A percentile compares a stretch with the other conserved stretches of the same genome.
These are phyloP conservation scores for Motacilla tschutschensis DNA, from an alignment of 2,113 vertebrate genomes.

Conservation along the genomic window DNA sequence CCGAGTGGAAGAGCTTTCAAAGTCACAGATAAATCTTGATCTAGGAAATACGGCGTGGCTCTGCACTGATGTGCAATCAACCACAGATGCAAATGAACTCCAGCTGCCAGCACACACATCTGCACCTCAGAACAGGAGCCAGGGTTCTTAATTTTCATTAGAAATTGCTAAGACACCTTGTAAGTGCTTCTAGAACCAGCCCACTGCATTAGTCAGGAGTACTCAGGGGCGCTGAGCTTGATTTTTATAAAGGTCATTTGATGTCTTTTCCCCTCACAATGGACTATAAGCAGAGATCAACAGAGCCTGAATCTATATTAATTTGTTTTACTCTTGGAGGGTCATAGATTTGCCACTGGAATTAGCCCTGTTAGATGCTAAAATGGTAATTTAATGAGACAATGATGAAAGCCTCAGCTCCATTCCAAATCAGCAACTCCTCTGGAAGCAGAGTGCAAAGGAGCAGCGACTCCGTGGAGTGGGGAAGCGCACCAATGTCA, in stretches of 20 bases:
- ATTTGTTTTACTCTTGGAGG: constrained; percentile 41
- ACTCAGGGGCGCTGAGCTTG: neutral
- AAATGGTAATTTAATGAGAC: constrained; percentile 46
- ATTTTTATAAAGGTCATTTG: constrained; percentile 51
- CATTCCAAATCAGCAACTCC: neutral
- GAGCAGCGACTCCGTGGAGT: neutral
- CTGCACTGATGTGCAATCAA: neutral
- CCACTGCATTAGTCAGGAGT: constrained; percentile 46
- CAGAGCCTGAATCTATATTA: constrained; percentile 47
- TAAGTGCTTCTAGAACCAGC: constrained; percentile 17
- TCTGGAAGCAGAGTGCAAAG: neutral
- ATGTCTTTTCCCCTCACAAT: constrained; percentile 36
- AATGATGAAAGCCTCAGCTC: constrained; percentile 29
- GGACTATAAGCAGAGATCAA: constrained; percentile 54
- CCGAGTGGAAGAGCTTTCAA: constrained; percentile 33
- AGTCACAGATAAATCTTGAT: constrained; percentile 43
- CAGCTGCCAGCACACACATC: neutral
- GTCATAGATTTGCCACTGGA: constrained; percentile 46
- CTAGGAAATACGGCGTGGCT: neutral
- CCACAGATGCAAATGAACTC: constrained; percentile 28
- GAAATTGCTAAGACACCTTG: neutral
- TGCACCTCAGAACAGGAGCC: neutral
- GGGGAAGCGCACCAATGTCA: neutral
- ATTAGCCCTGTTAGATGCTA: constrained; percentile 26
- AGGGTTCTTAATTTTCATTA: neutral